phyloP scores from a whole-genome alignment of 2,113 vertebrate genomes.

The Oreochromis aureus region DNA sequence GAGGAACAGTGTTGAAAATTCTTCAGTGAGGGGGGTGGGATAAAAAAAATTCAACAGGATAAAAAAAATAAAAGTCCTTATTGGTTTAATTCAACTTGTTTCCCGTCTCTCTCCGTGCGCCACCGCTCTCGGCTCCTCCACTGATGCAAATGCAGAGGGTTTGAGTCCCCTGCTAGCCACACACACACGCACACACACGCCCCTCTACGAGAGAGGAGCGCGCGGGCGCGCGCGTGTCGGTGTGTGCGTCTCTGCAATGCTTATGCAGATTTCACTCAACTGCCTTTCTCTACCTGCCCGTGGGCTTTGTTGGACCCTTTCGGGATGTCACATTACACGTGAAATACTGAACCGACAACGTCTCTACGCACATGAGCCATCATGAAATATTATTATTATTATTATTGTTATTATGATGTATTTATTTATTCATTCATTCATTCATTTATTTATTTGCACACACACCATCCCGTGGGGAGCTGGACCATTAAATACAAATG shows the following conservation, averaged over 20 bases:
- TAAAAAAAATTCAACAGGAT: background rate
- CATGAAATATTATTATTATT: background rate
- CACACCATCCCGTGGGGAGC: background rate
- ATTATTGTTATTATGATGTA: background rate
- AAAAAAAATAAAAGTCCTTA: slow-evolving; percentile 3
- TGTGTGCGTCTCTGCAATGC: slow-evolving; percentile 13
- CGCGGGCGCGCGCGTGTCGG: background rate
- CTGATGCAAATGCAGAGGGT: slow-evolving; percentile 42
- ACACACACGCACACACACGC: slow-evolving; percentile 26
- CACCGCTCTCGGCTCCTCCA: slow-evolving; percentile 20
- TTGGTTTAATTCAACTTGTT: slow-evolving; percentile 19
- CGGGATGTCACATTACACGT: slow-evolving; percentile 7
- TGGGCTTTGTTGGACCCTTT: background rate
- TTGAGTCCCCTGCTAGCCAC: slow-evolving; percentile 41
- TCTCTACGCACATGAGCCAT: background rate
- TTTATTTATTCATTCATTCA: background rate
- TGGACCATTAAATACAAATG: background rate
- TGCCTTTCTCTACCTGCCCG: background rate
- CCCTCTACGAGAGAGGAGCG: slow-evolving; percentile 55
- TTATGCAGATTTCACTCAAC: slow-evolving; percentile 49
- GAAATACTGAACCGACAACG: background rate
- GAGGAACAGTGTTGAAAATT: background rate
- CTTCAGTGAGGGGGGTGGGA: background rate
- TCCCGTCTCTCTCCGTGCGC: background rate
- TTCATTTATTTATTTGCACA: background rate